phyloP scores from a whole-genome alignment of 1,140 invertebrate species.

The Cataglyphis hispanica region DNA sequence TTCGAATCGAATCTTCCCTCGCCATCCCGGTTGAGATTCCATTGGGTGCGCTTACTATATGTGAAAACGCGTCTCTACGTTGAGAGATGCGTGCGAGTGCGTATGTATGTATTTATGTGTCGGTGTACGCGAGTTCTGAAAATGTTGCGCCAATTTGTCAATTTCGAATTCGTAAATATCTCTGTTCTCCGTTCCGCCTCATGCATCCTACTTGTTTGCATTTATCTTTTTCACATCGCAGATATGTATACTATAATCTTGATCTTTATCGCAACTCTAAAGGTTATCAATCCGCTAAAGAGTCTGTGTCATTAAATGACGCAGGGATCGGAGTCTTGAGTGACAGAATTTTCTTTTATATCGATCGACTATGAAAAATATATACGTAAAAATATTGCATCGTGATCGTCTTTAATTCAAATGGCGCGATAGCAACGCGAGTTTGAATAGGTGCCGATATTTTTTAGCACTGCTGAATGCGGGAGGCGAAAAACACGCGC shows the following conservation, averaged over 20 bases:
- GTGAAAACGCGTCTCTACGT: slow-evolving; percentile 56
- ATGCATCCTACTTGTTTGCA: not conserved
- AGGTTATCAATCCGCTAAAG: not conserved
- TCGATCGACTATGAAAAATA: slow-evolving; percentile 25
- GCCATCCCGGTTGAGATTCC: slow-evolving; percentile 60
- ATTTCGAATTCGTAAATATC: not conserved
- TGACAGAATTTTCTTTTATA: not conserved
- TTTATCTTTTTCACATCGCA: not conserved
- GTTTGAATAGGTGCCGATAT: slow-evolving; percentile 58
- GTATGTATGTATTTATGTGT: not conserved
- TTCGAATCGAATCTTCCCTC: slow-evolving; percentile 75
- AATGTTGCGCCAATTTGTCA: not conserved
- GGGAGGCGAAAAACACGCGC: slow-evolving; percentile 60
- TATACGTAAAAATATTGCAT: not conserved
- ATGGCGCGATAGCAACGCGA: slow-evolving; percentile 41
- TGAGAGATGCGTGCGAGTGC: slow-evolving; percentile 42
- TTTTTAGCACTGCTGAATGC: slow-evolving; percentile 58
- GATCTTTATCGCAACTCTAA: not conserved
- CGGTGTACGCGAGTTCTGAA: not conserved
- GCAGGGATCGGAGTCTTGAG: not conserved
- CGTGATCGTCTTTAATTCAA: slow-evolving; percentile 56
- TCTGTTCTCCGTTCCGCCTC: not conserved
- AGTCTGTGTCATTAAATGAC: not conserved
- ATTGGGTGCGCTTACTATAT: slow-evolving; percentile 58
- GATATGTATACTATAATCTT: not conserved